These are phyloP conservation scores for Petrocephalus zakoni DNA, from an alignment of 2,113 vertebrate species.

Conservation along the genomic window DNA sequence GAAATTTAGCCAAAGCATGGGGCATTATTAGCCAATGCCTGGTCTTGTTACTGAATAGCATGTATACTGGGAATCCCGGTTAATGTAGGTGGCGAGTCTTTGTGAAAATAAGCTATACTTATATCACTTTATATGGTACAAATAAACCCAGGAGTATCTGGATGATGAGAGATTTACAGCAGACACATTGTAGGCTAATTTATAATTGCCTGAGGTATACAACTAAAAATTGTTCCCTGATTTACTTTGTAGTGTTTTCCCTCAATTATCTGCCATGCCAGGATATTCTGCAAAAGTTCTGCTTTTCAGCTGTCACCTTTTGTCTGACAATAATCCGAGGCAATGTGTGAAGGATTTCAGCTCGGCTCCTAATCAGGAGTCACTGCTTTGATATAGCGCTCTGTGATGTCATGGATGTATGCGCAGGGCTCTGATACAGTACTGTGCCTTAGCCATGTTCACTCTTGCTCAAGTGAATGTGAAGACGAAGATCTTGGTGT, in stretches of 20 bases:
- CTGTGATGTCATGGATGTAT: neutral
- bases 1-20: neutral
- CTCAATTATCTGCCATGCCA: neutral
- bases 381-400: neutral
- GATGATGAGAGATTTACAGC: neutral
- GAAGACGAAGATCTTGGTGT: neutral
- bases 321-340: neutral
- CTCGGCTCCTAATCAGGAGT: neutral
- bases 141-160: neutral
- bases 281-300: neutral
- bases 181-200: neutral
- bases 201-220: neutral
- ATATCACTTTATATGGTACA: neutral
- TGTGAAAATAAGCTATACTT: neutral
- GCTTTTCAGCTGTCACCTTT: neutral
- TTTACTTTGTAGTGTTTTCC: neutral
- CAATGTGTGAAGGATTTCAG: neutral
- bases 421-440: neutral
- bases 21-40: neutral
- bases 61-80: neutral
- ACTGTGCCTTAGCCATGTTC: neutral
- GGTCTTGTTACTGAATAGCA: neutral
- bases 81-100: neutral
- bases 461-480: neutral
- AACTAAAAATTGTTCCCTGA: conserved; percentile 3